Base-by-base conservation (phyloP, 2,113 vertebrate genomes). In the Petromus typicus region DNA sequence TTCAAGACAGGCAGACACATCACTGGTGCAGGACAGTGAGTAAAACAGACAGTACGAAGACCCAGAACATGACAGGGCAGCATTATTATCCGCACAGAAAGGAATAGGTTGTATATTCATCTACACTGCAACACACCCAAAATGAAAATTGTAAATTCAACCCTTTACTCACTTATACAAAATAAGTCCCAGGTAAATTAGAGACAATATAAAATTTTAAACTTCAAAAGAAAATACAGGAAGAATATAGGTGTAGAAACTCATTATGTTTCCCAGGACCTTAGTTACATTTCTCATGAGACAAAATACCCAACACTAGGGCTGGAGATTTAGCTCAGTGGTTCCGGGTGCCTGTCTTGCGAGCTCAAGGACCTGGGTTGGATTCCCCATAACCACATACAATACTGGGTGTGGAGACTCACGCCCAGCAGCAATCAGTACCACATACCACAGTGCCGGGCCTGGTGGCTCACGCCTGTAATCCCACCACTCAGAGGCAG, bases 111-210 rank as follows among this genome's bases (percentile, higher is more conserved):
- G 5, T 37, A 87, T 61, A 61, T 73, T 59, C 40, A 76, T 61
- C 63, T 71, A 40, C 4, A 4, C 45, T 63, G 20, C 54, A 61
- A 66, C 20, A 34, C 11, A 73, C 14, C 40, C 81, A 66, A 80
- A 90, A 83, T 32, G 56, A 79, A 97, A 93, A 57, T 27, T 64
- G 81, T 82, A 80, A 71, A 66, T 81, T 64, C 80, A 69, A 57
- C 34, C 22, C 27, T 63, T 88, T 75, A 89, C 3, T 67, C 32
- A 48, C 37, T 71, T 73, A n/a, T 43, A 73, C 37, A 75, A 45
- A 80, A 66, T 86, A 71, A 89, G 40, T 79, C 48, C 43, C 48
- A 93, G n/a, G 7, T 66, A 63, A 43, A 45, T 83, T 48, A 79
- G 56, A 95, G 57, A 66, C 37, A 86, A 86, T 64, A 73, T 71